A percentile compares a stretch with the other conserved stretches of the same genome.
Conservation (phyloP, 2,797 vertebrate species). For the Serranus cabrilla region DNA sequence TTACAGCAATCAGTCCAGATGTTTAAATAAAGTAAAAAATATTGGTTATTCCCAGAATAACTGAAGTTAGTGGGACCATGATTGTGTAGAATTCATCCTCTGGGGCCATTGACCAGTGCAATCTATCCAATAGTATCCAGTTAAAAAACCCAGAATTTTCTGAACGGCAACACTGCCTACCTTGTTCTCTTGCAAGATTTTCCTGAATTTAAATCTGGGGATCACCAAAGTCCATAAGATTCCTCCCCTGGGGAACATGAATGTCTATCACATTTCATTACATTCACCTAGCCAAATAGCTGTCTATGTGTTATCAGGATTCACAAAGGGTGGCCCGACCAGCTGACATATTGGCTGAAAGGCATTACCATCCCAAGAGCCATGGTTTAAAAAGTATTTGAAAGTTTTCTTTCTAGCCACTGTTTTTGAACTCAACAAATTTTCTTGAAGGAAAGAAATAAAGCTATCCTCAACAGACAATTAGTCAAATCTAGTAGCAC, state of each 20-base stretch:
- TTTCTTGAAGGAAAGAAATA: constrained; percentile 12
- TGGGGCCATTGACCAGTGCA: too few relatives aligned
- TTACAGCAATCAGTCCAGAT: not conserved
- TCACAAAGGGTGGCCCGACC: not conserved
- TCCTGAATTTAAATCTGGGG: not conserved
- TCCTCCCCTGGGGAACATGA: not conserved
- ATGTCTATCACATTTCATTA: not conserved
- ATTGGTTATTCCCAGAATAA: too few relatives aligned
- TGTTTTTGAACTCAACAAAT: constrained; percentile 8
- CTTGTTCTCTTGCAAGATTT: too few relatives aligned
- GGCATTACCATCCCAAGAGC: not conserved
- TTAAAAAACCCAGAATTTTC: too few relatives aligned
- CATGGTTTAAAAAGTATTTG: not conserved
- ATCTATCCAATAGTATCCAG: too few relatives aligned
- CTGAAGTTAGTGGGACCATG: too few relatives aligned
- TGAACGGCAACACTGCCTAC: too few relatives aligned
- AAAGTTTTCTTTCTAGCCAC: not conserved
- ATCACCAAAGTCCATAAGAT: too few relatives aligned
- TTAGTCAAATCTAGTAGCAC: constrained; percentile 48
- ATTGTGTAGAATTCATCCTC: too few relatives aligned
- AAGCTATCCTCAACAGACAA: constrained; percentile 39
- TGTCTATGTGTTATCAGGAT: too few relatives aligned
- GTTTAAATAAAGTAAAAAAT: too few relatives aligned
- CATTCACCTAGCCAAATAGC: too few relatives aligned
- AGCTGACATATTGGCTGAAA: not conserved